Evolutionary conservation across 2,797 vertebrate species (phyloP).

Genomic region (Acestrorhynchus altus): DNA sequence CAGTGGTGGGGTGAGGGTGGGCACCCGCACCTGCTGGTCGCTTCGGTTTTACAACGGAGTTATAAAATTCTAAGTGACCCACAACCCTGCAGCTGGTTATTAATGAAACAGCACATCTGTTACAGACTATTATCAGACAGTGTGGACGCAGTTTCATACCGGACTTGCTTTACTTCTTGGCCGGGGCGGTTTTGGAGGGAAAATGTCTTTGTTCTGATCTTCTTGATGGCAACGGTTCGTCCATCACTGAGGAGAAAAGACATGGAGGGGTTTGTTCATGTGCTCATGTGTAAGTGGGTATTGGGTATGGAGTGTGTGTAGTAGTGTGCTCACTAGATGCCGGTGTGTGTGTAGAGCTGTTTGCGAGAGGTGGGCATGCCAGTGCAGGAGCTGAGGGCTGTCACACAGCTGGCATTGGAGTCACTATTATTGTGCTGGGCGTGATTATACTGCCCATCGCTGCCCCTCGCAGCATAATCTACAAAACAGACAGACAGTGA

Average conservation of each 20-base stretch:
- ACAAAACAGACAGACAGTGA: constrained; percentile 14
- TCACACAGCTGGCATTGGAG: constrained; percentile 80
- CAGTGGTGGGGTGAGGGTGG: too few relatives aligned
- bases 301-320: neutral
- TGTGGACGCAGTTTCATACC: constrained; percentile 65
- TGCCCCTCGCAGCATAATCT: constrained; percentile 65
- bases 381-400: constrained; percentile 76
- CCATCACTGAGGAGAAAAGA: constrained; percentile 76
- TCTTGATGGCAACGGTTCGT: constrained; percentile 84
- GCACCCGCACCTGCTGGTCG: too few relatives aligned
- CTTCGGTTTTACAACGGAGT: too few relatives aligned
- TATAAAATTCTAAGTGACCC: too few relatives aligned
- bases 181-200: constrained; percentile 83
- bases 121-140: too few relatives aligned
- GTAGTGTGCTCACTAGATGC: constrained; percentile 71
- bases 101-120: too few relatives aligned
- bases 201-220: constrained; percentile 81
- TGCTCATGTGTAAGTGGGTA: neutral
- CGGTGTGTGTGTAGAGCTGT: constrained; percentile 80
- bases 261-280: neutral
- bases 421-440: constrained; percentile 69
- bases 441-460: constrained; percentile 77
- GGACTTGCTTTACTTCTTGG: constrained; percentile 86
- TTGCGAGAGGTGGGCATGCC: constrained; percentile 65
- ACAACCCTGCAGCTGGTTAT: too few relatives aligned